These are phyloP conservation scores for Altica lythri DNA, from an alignment of 2,888 invertebrate species.

Conservation along the genomic window DNA sequence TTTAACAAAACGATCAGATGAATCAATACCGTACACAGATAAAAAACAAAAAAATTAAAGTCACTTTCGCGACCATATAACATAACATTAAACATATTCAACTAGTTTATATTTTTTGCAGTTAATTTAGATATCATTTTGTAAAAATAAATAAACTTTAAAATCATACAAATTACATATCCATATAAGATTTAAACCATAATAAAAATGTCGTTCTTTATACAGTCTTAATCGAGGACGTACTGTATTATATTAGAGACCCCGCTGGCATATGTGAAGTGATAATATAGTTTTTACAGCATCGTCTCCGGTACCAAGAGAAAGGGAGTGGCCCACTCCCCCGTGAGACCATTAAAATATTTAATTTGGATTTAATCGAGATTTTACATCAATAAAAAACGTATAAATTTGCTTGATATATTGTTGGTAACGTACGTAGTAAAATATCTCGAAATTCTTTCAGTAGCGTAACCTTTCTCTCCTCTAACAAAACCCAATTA, in stretches of 20 bases:
- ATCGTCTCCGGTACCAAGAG: slow-evolving; percentile 41
- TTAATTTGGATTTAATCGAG: slow-evolving; percentile 56
- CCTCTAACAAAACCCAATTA: too few relatives aligned
- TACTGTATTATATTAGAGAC: slow-evolving; percentile 49
- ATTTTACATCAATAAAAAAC: slow-evolving; percentile 56
- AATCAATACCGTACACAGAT: too few relatives aligned
- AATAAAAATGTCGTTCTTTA: slow-evolving; percentile 16
- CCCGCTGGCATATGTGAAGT: slow-evolving; percentile 52
- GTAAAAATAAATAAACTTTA: too few relatives aligned
- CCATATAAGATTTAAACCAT: slow-evolving; percentile 4
- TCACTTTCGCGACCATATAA: too few relatives aligned
- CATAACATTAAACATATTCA: too few relatives aligned
- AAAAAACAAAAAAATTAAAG: too few relatives aligned
- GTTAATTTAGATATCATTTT: too few relatives aligned
- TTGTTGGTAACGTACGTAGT: slow-evolving; percentile 26
- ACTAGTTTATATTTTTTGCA: too few relatives aligned
- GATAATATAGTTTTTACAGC: slow-evolving; percentile 56
- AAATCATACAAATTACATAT: too few relatives aligned
- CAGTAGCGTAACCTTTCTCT: too few relatives aligned
- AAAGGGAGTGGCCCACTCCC: slow-evolving; percentile 49
- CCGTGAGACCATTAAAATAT: slow-evolving; percentile 48
- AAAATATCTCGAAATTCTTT: slow-evolving; percentile 27
- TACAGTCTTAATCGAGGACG: slow-evolving; percentile 28
- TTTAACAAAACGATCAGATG: too few relatives aligned
- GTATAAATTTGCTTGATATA: slow-evolving; percentile 53